Conservation (phyloP, 1,140 invertebrate species). For the Rhyacophila brunnea region DNA sequence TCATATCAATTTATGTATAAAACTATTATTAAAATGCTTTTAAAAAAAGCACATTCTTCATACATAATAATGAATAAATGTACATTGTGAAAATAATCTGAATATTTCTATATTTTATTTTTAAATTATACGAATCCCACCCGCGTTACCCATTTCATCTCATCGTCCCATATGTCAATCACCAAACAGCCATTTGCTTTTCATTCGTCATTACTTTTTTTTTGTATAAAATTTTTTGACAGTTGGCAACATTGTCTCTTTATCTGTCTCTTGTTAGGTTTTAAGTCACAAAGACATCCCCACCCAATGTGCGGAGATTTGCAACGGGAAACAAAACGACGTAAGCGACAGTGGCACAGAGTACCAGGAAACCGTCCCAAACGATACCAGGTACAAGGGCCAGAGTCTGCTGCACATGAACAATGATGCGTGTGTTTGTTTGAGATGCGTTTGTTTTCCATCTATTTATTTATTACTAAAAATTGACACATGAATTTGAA, state of each 20-base stretch:
- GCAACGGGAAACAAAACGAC: constrained; percentile 31
- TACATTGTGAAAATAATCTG: no score
- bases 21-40: no score
- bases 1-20: no score
- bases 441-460: constrained; percentile 1
- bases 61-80: no score
- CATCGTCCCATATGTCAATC: no score
- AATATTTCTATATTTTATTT: no score
- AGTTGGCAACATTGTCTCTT: constrained; percentile 17
- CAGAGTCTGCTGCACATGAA: constrained; percentile 23
- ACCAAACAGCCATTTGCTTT: not conserved
- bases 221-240: not conserved
- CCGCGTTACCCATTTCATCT: no score
- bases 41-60: no score
- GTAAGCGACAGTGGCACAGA: constrained; percentile 19
- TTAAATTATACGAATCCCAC: no score
- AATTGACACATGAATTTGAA: no score
- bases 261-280: constrained; percentile 32
- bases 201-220: constrained; percentile 1
- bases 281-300: constrained; percentile 35
- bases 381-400: constrained; percentile 32
- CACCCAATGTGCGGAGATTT: constrained; percentile 30
- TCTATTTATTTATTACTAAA: not conserved
- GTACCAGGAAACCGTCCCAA: constrained; percentile 19
- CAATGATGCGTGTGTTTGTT: not conserved